A percentile compares a stretch with the other conserved stretches of the same genome.
phyloP scores from a whole-genome alignment of 2,797 vertebrate species.

The Cryptoblepharus egeriae region DNA sequence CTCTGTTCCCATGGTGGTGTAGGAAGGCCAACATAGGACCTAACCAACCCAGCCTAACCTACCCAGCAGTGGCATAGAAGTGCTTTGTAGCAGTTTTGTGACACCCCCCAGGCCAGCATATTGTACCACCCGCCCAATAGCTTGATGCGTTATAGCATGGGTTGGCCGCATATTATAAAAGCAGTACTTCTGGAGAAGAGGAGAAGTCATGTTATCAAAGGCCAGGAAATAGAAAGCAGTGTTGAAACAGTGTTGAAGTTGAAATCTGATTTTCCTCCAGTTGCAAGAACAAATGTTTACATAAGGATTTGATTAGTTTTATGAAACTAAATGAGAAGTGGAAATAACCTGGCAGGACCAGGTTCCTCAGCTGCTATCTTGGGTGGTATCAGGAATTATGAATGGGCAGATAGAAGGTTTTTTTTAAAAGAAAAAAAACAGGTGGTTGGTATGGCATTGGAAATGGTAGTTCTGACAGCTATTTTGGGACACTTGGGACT shows the following conservation, averaged over 20 bases:
- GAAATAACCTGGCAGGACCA: neutral
- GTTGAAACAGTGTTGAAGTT: constrained; percentile 26
- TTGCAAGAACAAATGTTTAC: constrained; percentile 30
- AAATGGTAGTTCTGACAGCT: constrained; percentile 64
- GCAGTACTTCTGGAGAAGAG: neutral
- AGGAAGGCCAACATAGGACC: too few relatives aligned
- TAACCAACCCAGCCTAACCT: too few relatives aligned
- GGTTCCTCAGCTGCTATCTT: too few relatives aligned
- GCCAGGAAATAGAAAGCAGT: constrained; percentile 24
- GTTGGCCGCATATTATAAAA: neutral
- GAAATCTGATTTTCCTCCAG: constrained; percentile 25
- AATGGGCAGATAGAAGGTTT: constrained; percentile 28
- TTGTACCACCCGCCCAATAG: too few relatives aligned
- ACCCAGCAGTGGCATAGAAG: too few relatives aligned
- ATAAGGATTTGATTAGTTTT: constrained; percentile 17
- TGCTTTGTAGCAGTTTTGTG: too few relatives aligned
- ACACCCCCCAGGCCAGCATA: too few relatives aligned
- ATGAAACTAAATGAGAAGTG: fast-evolving
- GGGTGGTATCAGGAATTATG: neutral
- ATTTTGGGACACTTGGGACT: constrained; percentile 68
- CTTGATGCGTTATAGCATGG: too few relatives aligned
- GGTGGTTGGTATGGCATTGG: constrained; percentile 49
- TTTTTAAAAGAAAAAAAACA: too few relatives aligned
- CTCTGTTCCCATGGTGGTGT: too few relatives aligned
- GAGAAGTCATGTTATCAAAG: neutral